Conservation (phyloP, 37 sponge, comb jelly and placozoan genomes). For the Spongilla lacustris region DNA sequence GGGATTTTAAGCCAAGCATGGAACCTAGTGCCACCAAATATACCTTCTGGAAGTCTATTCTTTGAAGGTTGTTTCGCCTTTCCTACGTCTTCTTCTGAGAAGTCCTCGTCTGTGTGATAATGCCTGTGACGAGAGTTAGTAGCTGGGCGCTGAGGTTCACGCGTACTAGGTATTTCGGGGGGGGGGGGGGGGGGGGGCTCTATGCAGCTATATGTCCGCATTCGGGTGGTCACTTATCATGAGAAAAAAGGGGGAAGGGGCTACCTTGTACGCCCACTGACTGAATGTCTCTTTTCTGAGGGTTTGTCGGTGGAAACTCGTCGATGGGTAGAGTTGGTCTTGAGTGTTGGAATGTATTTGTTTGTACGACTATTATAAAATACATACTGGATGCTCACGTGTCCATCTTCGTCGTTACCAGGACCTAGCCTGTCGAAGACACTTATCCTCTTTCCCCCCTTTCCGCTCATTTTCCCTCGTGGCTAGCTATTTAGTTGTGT, state of each 20-base stretch:
- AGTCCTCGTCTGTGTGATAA: background rate
- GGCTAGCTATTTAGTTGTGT: too few relatives aligned
- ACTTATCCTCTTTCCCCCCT: constrained; percentile 55
- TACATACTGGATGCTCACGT: background rate
- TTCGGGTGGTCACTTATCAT: background rate
- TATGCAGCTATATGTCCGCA: background rate
- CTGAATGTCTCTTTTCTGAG: background rate
- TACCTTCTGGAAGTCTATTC: background rate
- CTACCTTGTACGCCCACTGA: background rate
- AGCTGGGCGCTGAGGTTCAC: background rate
- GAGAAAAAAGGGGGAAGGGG: background rate
- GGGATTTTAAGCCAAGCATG: too few relatives aligned
- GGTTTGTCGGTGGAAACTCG: background rate
- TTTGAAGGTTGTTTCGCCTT: background rate
- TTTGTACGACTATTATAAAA: background rate
- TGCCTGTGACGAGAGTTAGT: background rate
- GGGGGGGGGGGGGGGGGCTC: background rate
- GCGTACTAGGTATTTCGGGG: background rate
- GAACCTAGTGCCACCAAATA: background rate
- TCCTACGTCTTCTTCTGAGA: background rate
- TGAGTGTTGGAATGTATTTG: background rate
- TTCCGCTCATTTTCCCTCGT: constrained; percentile 20
- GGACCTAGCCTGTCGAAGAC: constrained; percentile 87
- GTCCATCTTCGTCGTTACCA: constrained; percentile 50
- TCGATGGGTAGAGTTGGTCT: background rate